Conservation (phyloP, 1,140 invertebrate species). For the Pachypsylla venusta region DNA sequence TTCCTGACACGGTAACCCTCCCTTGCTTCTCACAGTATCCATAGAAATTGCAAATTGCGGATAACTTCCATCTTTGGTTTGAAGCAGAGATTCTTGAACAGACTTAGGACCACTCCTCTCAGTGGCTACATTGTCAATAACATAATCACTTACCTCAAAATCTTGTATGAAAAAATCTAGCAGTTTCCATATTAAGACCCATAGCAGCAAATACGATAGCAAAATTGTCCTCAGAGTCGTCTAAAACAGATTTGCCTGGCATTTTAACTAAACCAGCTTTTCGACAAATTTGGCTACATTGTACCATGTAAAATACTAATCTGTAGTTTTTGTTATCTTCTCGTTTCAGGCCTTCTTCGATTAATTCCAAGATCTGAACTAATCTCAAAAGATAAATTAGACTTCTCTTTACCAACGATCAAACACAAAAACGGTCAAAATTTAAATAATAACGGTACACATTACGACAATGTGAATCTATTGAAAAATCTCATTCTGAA, state of each 20-base stretch:
- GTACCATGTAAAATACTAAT: too few species aligned
- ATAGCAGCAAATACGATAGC: constrained; percentile 98
- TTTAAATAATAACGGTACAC: not conserved
- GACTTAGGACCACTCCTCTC: too few species aligned
- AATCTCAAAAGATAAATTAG: constrained; percentile 4
- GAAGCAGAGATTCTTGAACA: too few species aligned
- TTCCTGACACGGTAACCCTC: too few species aligned
- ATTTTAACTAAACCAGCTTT: constrained; percentile 92
- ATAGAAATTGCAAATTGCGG: too few species aligned
- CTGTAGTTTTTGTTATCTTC: too few species aligned
- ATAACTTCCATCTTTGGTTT: too few species aligned
- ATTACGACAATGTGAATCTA: not conserved
- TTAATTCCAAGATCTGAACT: not conserved
- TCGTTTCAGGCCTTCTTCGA: not conserved
- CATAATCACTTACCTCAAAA: constrained; percentile 53
- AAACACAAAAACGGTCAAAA: not conserved
- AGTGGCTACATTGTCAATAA: too few species aligned
- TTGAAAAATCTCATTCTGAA: not conserved
- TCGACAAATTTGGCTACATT: constrained; percentile 96
- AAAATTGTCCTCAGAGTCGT: constrained; percentile 89
- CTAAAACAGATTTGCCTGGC: constrained; percentile 75
- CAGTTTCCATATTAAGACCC: constrained; percentile 99
- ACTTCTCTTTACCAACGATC: not conserved
- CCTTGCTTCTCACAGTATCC: too few species aligned
- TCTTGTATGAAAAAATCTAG: constrained; percentile 96